These are phyloP conservation scores for Cranoglanis bouderius DNA, from an alignment of 2,113 vertebrate species.

Conservation along the genomic window DNA sequence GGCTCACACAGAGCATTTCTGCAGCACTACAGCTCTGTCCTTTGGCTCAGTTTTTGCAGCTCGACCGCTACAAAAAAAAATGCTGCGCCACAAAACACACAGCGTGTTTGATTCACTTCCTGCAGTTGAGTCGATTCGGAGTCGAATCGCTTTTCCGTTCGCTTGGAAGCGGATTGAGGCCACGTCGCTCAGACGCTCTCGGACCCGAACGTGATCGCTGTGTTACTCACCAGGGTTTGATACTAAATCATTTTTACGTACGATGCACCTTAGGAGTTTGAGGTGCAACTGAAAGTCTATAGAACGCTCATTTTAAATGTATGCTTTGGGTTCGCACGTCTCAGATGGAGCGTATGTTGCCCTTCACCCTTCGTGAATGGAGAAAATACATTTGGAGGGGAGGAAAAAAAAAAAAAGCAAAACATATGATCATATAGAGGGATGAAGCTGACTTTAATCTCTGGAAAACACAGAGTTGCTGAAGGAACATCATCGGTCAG, in stretches of 20 bases:
- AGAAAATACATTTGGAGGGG: neutral
- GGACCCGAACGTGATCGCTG: neutral
- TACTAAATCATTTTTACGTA: neutral
- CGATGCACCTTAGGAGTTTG: neutral
- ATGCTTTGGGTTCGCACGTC: neutral
- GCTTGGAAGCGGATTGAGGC: neutral
- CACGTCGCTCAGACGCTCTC: neutral
- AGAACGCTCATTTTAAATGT: neutral
- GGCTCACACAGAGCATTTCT: neutral
- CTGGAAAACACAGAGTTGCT: neutral
- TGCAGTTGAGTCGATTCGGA: neutral
- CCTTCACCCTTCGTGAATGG: neutral
- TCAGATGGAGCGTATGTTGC: neutral
- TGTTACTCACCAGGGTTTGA: neutral
- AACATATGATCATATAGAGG: neutral
- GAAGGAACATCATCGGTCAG: constrained; percentile 24
- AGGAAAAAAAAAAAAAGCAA: neutral
- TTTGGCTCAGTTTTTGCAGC: neutral
- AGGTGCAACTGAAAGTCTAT: neutral
- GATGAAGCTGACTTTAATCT: constrained; percentile 6
- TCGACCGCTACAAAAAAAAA: neutral
- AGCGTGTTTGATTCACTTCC: neutral
- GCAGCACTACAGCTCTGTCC: neutral
- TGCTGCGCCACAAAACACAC: neutral
- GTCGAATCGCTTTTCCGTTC: neutral